A percentile compares a stretch with the other conserved stretches of the same genome.
These are phyloP conservation scores for Hydrozoanthus gracilis DNA, from an alignment of 92 coral and sea anemone species.

Conservation along the genomic window DNA sequence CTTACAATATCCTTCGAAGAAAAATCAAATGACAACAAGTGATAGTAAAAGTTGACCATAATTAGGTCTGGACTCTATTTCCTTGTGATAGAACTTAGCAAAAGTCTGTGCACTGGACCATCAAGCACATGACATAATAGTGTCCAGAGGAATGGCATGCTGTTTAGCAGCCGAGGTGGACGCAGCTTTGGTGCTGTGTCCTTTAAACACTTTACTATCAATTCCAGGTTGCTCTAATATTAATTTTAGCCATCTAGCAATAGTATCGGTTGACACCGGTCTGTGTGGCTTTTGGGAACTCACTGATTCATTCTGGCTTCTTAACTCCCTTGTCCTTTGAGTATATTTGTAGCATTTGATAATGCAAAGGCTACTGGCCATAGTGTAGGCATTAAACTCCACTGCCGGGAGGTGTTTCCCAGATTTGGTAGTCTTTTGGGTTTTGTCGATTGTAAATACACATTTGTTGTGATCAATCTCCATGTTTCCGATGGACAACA, in stretches of 20 bases:
- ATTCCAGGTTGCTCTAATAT: constrained; percentile 53
- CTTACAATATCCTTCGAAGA: neutral
- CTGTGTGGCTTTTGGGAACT: constrained; percentile 57
- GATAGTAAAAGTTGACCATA: constrained; percentile 25
- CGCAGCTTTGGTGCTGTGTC: constrained; percentile 47
- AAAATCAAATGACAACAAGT: constrained; percentile 18
- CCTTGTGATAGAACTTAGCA: constrained; percentile 58
- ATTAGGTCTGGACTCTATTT: constrained; percentile 10
- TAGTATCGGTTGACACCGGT: constrained; percentile 64
- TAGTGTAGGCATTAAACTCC: constrained; percentile 2
- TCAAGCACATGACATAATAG: constrained; percentile 57
- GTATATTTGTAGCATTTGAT: constrained; percentile 15
- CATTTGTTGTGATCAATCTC: constrained; percentile 44
- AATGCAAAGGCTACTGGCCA: constrained; percentile 20
- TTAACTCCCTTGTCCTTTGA: constrained; percentile 34
- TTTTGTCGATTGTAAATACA: constrained; percentile 52
- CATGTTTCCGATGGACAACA: constrained; percentile 45
- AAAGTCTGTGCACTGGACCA: constrained; percentile 59
- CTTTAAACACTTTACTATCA: constrained; percentile 33
- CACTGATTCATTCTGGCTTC: constrained; percentile 35
- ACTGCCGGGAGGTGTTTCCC: constrained; percentile 43
- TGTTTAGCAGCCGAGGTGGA: constrained; percentile 55
- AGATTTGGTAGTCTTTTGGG: constrained; percentile 52
- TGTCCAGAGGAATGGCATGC: constrained; percentile 54
- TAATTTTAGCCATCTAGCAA: constrained; percentile 54